Conservation (phyloP, 2,113 vertebrate species). For the Sceloporus undulatus region DNA sequence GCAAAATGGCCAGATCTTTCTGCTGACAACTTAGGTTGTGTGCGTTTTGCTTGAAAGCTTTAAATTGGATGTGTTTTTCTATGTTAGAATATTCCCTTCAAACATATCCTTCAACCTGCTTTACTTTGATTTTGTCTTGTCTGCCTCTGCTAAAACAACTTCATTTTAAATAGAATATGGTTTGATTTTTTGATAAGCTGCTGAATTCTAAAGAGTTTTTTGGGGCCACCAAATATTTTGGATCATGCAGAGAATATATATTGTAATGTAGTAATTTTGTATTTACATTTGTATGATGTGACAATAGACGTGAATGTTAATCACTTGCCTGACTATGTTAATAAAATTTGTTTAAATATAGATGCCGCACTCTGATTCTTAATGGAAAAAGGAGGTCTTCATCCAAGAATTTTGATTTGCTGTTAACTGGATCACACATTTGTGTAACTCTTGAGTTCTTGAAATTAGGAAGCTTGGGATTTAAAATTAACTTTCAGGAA, state of each 20-base stretch:
- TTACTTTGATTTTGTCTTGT: conserved; percentile 86
- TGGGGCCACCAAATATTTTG: conserved; percentile 99
- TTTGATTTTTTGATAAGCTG: conserved; percentile 96
- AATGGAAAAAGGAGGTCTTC: conserved; percentile 64
- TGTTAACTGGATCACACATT: conserved; percentile 31
- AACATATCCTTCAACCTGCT: conserved; percentile 85
- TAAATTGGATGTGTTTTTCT: conserved; percentile 85
- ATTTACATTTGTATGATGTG: conserved; percentile 99
- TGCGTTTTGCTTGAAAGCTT: conserved; percentile 85
- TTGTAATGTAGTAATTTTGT: conserved; percentile 99
- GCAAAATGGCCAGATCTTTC: conserved; percentile 78
- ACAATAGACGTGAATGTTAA: conserved; percentile 95
- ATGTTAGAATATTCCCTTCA: conserved; percentile 87
- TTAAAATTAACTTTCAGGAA: background rate
- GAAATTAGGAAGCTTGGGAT: conserved; percentile 1
- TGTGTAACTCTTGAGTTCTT: conserved; percentile 27
- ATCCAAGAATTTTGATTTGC: conserved; percentile 20
- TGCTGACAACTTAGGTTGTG: conserved; percentile 88
- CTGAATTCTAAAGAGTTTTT: conserved; percentile 94
- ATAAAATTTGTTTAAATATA: conserved; percentile 98
- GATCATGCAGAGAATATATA: conserved; percentile 99
- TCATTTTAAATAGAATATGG: conserved; percentile 92
- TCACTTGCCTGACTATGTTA: conserved; percentile 97
- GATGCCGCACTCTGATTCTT: conserved; percentile 78
- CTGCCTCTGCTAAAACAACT: conserved; percentile 91